phyloP scores from a whole-genome alignment of 2,797 vertebrate genomes.

The Amblyraja radiata region DNA sequence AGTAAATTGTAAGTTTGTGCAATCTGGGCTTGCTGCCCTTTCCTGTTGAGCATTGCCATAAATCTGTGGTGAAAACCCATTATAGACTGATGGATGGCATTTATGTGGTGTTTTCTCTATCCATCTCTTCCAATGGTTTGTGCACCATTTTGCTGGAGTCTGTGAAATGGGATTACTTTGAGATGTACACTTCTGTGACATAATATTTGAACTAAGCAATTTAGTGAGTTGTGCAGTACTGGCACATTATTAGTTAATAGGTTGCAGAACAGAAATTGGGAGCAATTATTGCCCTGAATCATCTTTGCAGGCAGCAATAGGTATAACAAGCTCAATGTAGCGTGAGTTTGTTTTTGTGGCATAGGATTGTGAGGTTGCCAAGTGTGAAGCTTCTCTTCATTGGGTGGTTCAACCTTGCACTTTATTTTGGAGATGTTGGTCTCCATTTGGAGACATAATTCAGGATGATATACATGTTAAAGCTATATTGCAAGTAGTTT shows the following conservation, averaged over 20 bases:
- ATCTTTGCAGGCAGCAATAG: background rate
- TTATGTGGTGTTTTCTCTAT: too few species aligned
- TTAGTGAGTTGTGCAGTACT: background rate
- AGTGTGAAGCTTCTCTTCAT: background rate
- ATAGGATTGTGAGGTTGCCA: background rate
- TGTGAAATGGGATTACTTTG: background rate
- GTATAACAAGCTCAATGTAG: background rate
- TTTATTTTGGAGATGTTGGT: background rate
- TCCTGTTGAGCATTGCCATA: too few species aligned
- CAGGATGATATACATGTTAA: too few species aligned
- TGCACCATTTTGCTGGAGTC: background rate
- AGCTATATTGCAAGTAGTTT: too few species aligned
- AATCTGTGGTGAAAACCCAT: too few species aligned
- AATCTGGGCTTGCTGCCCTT: too few species aligned
- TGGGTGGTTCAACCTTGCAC: background rate
- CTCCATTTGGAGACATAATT: background rate
- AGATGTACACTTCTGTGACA: too few species aligned
- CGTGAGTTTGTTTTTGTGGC: background rate
- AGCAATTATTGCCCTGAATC: background rate
- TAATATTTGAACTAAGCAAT: background rate
- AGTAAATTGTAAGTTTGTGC: too few species aligned
- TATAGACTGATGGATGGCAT: too few species aligned
- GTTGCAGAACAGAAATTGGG: background rate
- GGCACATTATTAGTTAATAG: background rate
- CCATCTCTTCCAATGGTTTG: too few species aligned